Evolutionary conservation across 2,888 invertebrate genomes (phyloP).

Genomic region (Yponomeuta evonymella): DNA sequence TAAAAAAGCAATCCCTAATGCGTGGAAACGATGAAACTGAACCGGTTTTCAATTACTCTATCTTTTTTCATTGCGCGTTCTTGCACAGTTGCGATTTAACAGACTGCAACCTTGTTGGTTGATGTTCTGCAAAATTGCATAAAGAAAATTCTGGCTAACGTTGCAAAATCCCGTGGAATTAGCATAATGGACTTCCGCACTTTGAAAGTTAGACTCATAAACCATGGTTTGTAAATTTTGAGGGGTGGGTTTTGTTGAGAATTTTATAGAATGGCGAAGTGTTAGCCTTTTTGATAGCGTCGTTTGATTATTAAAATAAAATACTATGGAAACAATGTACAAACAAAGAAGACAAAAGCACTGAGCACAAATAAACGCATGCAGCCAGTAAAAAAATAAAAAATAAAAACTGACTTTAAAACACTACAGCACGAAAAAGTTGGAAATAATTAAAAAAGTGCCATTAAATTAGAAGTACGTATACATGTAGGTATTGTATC

Average conservation of each 20-base stretch:
- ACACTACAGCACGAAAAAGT: no score
- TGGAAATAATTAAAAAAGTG: no score
- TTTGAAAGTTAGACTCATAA: background rate
- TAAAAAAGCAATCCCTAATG: slow-evolving; percentile 59
- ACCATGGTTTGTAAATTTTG: background rate
- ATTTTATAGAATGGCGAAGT: background rate
- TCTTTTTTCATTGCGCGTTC: background rate
- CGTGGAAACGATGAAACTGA: slow-evolving; percentile 47
- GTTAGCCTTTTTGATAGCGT: no score
- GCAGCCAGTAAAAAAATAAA: no score
- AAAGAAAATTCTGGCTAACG: background rate
- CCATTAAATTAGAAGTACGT: no score
- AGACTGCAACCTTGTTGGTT: slow-evolving; percentile 1
- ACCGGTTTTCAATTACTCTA: slow-evolving; percentile 51
- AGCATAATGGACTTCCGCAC: background rate
- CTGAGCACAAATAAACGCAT: no score
- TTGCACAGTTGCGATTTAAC: background rate
- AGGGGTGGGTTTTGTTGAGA: background rate
- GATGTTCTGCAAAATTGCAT: background rate
- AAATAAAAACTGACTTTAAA: no score
- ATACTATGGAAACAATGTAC: no score
- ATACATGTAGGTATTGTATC: no score
- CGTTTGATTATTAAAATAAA: no score
- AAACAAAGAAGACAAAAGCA: no score
- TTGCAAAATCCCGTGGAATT: background rate